phyloP scores from a whole-genome alignment of 2,113 vertebrate genomes.

The Amazona vittata region DNA sequence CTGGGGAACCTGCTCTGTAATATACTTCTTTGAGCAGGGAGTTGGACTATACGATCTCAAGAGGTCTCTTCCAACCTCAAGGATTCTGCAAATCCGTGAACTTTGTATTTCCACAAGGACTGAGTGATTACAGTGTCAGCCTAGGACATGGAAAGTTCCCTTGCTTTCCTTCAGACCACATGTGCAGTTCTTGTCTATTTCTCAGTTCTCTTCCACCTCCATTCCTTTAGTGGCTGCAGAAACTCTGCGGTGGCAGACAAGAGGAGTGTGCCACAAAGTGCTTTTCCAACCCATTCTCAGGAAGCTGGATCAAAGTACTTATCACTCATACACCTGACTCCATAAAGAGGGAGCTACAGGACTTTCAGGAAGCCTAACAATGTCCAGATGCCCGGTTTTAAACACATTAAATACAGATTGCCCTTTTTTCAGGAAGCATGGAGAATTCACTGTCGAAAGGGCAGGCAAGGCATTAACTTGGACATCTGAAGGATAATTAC shows the following conservation, averaged over 20 bases:
- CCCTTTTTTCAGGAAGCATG: not conserved
- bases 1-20: not conserved
- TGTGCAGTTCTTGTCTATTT: accelerated
- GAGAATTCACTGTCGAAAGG: not conserved
- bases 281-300: not conserved
- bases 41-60: not conserved
- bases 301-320: not conserved
- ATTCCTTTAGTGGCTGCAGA: not conserved
- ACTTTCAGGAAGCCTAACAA: not conserved
- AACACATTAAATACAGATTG: not conserved
- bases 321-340: not conserved
- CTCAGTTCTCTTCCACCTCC: not conserved
- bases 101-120: not conserved
- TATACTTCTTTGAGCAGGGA: not conserved
- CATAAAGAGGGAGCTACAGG: not conserved
- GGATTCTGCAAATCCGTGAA: not conserved
- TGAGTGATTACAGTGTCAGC: not conserved
- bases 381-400: not conserved
- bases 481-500: not conserved
- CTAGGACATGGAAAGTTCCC: not conserved
- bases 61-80: not conserved
- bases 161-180: not conserved
- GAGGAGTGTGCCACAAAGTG: not conserved
- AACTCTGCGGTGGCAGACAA: not conserved
- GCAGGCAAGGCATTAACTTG: not conserved